Base-by-base conservation (phyloP, 2,797 vertebrate genomes). In the Microcaecilia unicolor region DNA sequence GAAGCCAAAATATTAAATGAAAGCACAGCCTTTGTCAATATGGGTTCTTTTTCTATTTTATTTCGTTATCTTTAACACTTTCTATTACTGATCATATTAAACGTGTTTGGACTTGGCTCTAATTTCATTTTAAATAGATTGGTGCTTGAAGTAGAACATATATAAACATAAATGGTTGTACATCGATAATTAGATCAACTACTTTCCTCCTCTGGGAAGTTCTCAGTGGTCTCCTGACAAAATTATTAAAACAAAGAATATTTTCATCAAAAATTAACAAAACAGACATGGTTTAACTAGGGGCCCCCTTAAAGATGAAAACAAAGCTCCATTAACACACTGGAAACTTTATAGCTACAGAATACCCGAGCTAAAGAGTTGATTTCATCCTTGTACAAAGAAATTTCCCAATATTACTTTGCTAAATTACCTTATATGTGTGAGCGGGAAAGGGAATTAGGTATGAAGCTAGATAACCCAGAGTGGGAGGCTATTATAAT, bases 1-100 rank as follows among this genome's bases (percentile, higher is more conserved):
- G 25, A 15, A 10, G 40, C n/a, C n/a, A 48, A 41, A n/a, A 13
- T 10, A 36, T 29, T 22, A 47, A 38, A 61, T 51, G 48, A 34
- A 45, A 63, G 51, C 25, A 34, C 15, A 33, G n/a, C 10, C 12
- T 24, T 50, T 23, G 20, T 39, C 32, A 13, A 21, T 34, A 3
- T 27, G 12, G 15, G 2, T 6, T 10, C 9, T n/a, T 21, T 20
- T 12, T 33, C 28, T 53, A 36, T 35, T 19, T 55, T 52, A 50
- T 28, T 44, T 38, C 25, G 1, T 29, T 40, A 34, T 12, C 16
- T 21, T 28, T 21, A 40, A 32, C 26, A 33, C 20, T 42, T 6
- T 41, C 12, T 51, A 42, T 31, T 35, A 47, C 25, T 31, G 44
- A 28, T 23, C 15, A 12, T 13, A 23, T 4, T 10, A 17, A 17